Conservation (phyloP, 1,140 invertebrate genomes). For the Diorhabda elongata region DNA sequence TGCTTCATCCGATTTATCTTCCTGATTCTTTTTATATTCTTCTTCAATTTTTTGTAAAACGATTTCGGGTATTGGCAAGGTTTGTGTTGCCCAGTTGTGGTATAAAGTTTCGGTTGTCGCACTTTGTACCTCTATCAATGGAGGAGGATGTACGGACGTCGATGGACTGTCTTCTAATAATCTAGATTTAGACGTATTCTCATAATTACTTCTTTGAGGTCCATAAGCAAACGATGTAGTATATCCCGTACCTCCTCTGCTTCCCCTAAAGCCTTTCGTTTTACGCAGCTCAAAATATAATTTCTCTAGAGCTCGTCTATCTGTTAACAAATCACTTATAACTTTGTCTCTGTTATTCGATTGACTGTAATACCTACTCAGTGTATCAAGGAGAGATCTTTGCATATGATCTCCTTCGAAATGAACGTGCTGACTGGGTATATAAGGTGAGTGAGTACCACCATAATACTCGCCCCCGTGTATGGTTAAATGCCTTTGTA, state of each 20-base stretch:
- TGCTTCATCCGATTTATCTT: constrained; percentile 45
- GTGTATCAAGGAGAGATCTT: constrained; percentile 59
- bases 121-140: constrained; percentile 61
- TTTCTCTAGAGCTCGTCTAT: constrained; percentile 66
- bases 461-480: constrained; percentile 31
- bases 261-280: constrained; percentile 61
- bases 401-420: constrained; percentile 57
- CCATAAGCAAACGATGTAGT: constrained; percentile 21
- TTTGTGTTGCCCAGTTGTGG: constrained; percentile 58
- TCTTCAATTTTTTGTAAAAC: constrained; percentile 52
- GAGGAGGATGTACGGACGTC: constrained; percentile 50
- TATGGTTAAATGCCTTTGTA: constrained; percentile 59
- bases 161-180: constrained; percentile 34
- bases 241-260: constrained; percentile 41
- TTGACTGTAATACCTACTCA: constrained; percentile 63
- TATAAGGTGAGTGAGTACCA: constrained; percentile 37
- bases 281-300: constrained; percentile 68
- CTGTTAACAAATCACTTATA: constrained; percentile 65
- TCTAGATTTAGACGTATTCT: constrained; percentile 37
- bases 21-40: constrained; percentile 45
- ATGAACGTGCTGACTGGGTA: constrained; percentile 31
- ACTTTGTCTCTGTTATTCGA: constrained; percentile 62
- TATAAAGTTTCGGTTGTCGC: constrained; percentile 54
- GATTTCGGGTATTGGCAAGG: constrained; percentile 54
- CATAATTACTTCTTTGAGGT: constrained; percentile 19